These are phyloP conservation scores for Artemia franciscana DNA, from an alignment of 1,140 invertebrate species.

Conservation along the genomic window DNA sequence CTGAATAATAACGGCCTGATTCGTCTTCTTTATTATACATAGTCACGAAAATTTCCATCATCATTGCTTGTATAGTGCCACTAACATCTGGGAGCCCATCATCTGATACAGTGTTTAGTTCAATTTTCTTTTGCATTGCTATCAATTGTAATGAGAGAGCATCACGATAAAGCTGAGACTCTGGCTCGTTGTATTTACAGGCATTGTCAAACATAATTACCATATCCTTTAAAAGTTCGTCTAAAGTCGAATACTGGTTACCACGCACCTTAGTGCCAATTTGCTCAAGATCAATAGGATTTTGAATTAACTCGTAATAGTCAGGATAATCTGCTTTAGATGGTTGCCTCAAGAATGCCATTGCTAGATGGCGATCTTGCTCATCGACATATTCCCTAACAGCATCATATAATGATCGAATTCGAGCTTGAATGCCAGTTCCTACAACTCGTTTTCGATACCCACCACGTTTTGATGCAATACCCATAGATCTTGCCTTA, in stretches of 20 bases:
- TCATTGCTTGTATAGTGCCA: conserved; percentile 65
- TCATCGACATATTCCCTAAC: conserved; percentile 70
- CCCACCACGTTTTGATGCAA: conserved; percentile 12
- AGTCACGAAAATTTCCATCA: conserved; percentile 73
- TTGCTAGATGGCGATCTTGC: conserved; percentile 57
- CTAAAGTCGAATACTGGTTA: conserved; percentile 50
- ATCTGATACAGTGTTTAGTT: conserved; percentile 38
- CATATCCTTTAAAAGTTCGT: conserved; percentile 77
- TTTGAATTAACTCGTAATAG: conserved; percentile 93
- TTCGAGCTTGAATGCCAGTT: neutral
- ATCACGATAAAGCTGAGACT: conserved; percentile 97
- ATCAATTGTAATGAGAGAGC: conserved; percentile 75
- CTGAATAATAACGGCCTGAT: conserved; percentile 82
- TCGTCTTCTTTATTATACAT: conserved; percentile 90
- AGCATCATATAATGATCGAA: conserved; percentile 48
- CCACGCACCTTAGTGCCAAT: conserved; percentile 70
- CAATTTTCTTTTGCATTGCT: conserved; percentile 71
- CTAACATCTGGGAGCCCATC: conserved; percentile 68
- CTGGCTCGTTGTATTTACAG: conserved; percentile 97
- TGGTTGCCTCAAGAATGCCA: conserved; percentile 84
- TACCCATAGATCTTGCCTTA: conserved; percentile 49
- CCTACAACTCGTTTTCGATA: neutral
- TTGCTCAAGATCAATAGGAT: conserved; percentile 88
- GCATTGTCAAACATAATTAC: conserved; percentile 97
- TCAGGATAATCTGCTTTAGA: conserved; percentile 85